Percentiles rank a stretch among this genome's conserved stretches.
Conservation (phyloP, 1,140 invertebrate species). For the Agraylea sexmaculata region DNA sequence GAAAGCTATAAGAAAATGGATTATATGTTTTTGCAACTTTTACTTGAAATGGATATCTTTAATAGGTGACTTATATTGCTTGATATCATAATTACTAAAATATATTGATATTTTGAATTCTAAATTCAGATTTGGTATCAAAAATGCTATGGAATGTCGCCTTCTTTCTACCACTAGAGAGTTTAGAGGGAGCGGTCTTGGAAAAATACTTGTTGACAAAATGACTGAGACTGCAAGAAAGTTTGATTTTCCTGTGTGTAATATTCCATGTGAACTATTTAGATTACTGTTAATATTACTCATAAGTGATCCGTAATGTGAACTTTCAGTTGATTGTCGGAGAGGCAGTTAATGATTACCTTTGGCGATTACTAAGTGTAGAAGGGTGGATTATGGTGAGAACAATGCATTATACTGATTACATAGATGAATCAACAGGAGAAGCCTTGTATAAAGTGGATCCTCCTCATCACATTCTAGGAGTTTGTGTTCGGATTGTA, state of each 20-base stretch:
- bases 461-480: constrained; percentile 20
- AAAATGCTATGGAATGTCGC: constrained; percentile 20
- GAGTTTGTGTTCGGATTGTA: constrained; percentile 17
- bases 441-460: constrained; percentile 16
- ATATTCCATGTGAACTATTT: neutral
- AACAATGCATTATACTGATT: constrained; percentile 19
- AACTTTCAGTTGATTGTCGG: constrained; percentile 16
- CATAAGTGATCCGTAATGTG: too few species aligned
- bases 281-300: neutral
- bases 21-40: constrained; percentile 18
- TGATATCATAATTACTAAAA: neutral
- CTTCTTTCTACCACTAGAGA: constrained; percentile 15
- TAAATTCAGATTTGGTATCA: constrained; percentile 17
- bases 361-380: constrained; percentile 12
- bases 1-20: constrained; percentile 21
- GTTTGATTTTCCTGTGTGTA: constrained; percentile 14
- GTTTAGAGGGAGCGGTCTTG: constrained; percentile 18
- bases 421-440: constrained; percentile 18
- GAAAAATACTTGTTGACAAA: constrained; percentile 18
- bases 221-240: constrained; percentile 16
- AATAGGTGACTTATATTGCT: constrained; percentile 13
- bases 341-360: constrained; percentile 19
- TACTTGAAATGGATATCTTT: constrained; percentile 19
- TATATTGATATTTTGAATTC: constrained; percentile 3
- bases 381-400: constrained; percentile 20